These are phyloP conservation scores for Dolichallabes microphthalmus DNA, from an alignment of 2,113 vertebrate species.

Conservation along the genomic window DNA sequence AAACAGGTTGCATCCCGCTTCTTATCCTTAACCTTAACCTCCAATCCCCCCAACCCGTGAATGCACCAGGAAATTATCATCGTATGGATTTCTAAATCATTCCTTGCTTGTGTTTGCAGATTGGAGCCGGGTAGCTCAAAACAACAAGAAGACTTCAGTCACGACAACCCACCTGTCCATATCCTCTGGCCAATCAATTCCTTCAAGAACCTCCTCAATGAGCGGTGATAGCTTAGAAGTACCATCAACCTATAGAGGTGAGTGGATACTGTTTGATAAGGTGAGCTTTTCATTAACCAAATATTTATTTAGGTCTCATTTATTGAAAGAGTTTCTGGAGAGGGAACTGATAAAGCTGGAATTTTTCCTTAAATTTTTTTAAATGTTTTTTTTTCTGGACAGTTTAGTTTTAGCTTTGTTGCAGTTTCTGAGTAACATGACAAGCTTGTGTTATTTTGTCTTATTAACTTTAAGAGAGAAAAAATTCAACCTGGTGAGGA, in stretches of 20 bases:
- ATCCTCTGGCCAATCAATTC: neutral
- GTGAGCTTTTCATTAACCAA: neutral
- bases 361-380: neutral
- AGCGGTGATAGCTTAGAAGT: slow-evolving; percentile 45
- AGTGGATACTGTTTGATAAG: neutral
- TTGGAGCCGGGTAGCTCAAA: slow-evolving; percentile 71
- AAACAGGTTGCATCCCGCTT: neutral
- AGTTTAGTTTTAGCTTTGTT: neutral
- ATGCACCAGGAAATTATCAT: neutral
- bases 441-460: neutral
- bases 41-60: neutral
- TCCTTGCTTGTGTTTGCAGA: slow-evolving; percentile 55
- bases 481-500: neutral
- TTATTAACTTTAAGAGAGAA: neutral
- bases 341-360: neutral
- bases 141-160: slow-evolving; percentile 45
- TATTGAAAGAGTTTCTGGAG: neutral
- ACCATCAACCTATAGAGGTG: slow-evolving; percentile 52
- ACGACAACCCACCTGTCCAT: slow-evolving; percentile 14
- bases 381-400: too few species aligned
- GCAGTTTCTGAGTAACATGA: neutral
- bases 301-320: neutral
- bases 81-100: neutral
- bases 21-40: neutral
- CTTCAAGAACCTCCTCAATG: slow-evolving; percentile 60